Base-by-base conservation (phyloP, 2,888 invertebrate genomes). In the Heteromyza rotundicornis region DNA sequence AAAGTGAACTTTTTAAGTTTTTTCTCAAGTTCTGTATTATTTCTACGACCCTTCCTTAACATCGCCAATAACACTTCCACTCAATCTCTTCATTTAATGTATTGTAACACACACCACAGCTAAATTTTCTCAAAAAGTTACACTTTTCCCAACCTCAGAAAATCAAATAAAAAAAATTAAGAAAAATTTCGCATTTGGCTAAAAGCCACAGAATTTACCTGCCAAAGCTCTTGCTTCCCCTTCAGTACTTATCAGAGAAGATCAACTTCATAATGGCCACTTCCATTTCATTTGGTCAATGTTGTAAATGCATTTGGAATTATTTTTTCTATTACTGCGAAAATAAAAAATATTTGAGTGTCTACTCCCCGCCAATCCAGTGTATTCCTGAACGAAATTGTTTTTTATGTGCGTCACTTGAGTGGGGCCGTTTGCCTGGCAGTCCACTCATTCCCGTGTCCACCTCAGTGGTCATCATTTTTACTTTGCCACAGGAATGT, bases 71-170 rank as follows among this genome's bases (percentile, higher is more conserved):
- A n/a, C n/a, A n/a, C n/a, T n/a, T n/a, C n/a, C n/a, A n/a, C n/a
- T n/a, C n/a, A n/a, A n/a, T n/a, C n/a, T n/a, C n/a, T n/a, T n/a
- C n/a, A n/a, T n/a, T n/a, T n/a, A n/a, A n/a, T n/a, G n/a, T n/a
- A n/a, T n/a, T 73, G 66, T 69, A 73, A 74, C 75, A 73, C 75
- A 70, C 74, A 77, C 77, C 73, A 76, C 67, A 75, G 75, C 71
- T 73, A 75, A 77, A 74, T 73, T 72, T 74, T 75, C 77, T 68
- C 63, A 62, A 68, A 75, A 69, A 19, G 19, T 19, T 14, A 17
- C 5, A 17, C 17, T 19, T 47, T 20, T 7, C 40, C 12, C n/a
- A n/a, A n/a, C n/a, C n/a, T n/a, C n/a, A n/a, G n/a, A n/a, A n/a
- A n/a, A n/a, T 40, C 10, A 40, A 40, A 40, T 10, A 40, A 40